These are phyloP conservation scores for Hippocampus zosterae DNA, from an alignment of 2,113 vertebrate species.

Conservation along the genomic window DNA sequence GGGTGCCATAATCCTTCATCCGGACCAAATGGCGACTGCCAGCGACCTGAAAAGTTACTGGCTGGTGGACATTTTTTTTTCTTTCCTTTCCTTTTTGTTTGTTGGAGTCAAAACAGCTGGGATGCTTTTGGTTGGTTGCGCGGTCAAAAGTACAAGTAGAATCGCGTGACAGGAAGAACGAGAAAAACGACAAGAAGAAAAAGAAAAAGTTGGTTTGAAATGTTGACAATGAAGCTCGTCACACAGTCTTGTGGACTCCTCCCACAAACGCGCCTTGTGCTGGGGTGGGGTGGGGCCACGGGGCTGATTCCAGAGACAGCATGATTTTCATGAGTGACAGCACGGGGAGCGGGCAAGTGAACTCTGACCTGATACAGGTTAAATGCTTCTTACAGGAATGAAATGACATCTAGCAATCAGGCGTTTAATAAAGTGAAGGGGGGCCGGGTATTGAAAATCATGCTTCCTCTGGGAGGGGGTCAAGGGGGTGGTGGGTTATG, in stretches of 20 bases:
- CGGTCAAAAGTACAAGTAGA: conserved; percentile 3
- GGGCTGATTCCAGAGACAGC: conserved; percentile 66
- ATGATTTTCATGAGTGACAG: conserved; percentile 66
- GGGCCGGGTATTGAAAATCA: conserved; percentile 70
- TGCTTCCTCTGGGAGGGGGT: conserved; percentile 42
- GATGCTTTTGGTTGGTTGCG: conserved; percentile 6
- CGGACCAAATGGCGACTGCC: background rate
- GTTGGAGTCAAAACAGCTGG: background rate
- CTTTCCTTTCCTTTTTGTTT: background rate
- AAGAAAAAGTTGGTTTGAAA: background rate
- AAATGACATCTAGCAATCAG: conserved; percentile 42
- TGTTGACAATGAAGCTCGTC: background rate
- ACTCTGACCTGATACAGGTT: conserved; percentile 80
- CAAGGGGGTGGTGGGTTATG: background rate
- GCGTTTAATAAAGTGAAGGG: conserved; percentile 41
- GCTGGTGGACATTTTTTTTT: background rate
- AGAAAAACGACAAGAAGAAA: background rate
- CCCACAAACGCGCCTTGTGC: conserved; percentile 60
- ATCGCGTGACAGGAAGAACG: background rate
- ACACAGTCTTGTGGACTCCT: conserved; percentile 11
- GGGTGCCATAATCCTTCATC: background rate
- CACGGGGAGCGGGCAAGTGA: conserved; percentile 49
- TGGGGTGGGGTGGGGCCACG: conserved; percentile 34
- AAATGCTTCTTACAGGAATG: conserved; percentile 62
- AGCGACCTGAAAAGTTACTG: background rate